These are phyloP conservation scores for Drosophila tripunctata DNA, from an alignment of 2,888 invertebrate species.

Conservation along the genomic window DNA sequence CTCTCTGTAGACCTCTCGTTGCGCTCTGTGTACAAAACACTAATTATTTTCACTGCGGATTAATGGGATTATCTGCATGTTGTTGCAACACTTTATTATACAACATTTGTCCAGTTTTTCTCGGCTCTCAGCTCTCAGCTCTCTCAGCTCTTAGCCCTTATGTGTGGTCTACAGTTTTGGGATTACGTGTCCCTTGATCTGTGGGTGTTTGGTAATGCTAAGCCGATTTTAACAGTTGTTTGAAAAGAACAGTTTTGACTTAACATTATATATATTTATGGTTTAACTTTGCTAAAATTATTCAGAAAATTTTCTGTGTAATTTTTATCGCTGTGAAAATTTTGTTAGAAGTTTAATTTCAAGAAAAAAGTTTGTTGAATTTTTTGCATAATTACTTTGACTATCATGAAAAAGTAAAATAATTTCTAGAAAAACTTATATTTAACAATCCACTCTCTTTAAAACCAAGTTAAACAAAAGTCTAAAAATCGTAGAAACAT, in stretches of 20 bases:
- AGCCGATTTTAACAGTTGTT: slow-evolving; percentile 38
- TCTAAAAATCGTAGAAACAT: not conserved
- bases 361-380: too few species aligned
- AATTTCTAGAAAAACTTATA: too few species aligned
- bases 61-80: slow-evolving; percentile 81
- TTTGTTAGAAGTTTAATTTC: too few species aligned
- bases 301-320: too few species aligned
- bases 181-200: not conserved
- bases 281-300: too few species aligned
- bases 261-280: slow-evolving; percentile 19
- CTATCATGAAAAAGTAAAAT: too few species aligned
- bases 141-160: slow-evolving; percentile 6
- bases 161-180: slow-evolving; percentile 28
- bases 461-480: not conserved
- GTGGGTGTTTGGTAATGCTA: slow-evolving; percentile 30
- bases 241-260: slow-evolving; percentile 1
- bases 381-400: too few species aligned
- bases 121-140: not conserved
- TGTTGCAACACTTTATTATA: slow-evolving; percentile 77
- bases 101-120: slow-evolving; percentile 62
- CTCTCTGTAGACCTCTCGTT: slow-evolving; percentile 30
- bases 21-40: slow-evolving; percentile 78
- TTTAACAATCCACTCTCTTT: not conserved
- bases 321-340: too few species aligned
- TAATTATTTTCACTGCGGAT: slow-evolving; percentile 82